Evolutionary conservation across 1,140 invertebrate genomes (phyloP).

Genomic region (Dendrolimus kikuchii): DNA sequence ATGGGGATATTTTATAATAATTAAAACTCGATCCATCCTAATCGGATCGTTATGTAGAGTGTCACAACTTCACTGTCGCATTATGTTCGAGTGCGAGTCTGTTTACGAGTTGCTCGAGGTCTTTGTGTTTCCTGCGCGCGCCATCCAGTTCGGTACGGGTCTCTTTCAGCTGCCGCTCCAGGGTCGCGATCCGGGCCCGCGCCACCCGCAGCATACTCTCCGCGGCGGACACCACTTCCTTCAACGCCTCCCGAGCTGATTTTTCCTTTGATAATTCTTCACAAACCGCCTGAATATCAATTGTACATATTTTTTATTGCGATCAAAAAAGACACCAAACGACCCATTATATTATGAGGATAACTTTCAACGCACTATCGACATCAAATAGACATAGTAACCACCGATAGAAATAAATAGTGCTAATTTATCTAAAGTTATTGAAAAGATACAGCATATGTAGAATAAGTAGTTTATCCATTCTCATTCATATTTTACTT

Average conservation of each 20-base stretch:
- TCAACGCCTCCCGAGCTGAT: slow-evolving; percentile 39
- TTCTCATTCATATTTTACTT: no score
- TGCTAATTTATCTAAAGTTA: no score
- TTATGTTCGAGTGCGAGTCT: slow-evolving; percentile 19
- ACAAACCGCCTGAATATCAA: slow-evolving; percentile 21
- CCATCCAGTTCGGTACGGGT: slow-evolving; percentile 22
- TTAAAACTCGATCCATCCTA: slow-evolving; percentile 7
- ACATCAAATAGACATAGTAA: no score
- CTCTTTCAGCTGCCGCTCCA: slow-evolving; percentile 53
- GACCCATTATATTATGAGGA: no score
- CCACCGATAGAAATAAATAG: no score
- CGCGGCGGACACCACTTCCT: slow-evolving; percentile 44
- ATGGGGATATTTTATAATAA: slow-evolving; percentile 1
- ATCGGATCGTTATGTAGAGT: slow-evolving; percentile 22
- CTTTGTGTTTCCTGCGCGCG: slow-evolving; percentile 29
- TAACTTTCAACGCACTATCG: no score
- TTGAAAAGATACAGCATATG: no score
- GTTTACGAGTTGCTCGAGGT: slow-evolving; percentile 38
- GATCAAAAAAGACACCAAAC: background rate
- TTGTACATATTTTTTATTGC: background rate
- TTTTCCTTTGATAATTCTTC: slow-evolving; percentile 48
- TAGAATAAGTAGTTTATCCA: no score
- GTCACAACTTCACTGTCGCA: slow-evolving; percentile 26
- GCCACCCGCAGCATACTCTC: slow-evolving; percentile 56
- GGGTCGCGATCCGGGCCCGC: slow-evolving; percentile 38